Evolutionary conservation across 2,113 vertebrate species (phyloP), one percentile per base, ranked within the genome.

Genomic region (Takifugu bimaculatus): DNA sequence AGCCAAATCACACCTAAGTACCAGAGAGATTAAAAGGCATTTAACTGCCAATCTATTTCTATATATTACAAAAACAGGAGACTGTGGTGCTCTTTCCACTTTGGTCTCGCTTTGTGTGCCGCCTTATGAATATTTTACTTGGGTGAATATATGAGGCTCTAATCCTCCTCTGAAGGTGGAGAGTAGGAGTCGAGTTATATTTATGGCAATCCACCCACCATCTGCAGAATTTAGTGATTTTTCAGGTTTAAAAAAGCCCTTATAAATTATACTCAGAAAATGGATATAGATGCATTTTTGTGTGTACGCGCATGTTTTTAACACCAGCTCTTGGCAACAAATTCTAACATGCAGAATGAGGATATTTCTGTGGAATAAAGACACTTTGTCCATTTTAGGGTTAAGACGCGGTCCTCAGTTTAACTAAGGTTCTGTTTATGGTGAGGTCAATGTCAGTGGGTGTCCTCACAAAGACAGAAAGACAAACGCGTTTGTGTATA

Each of bases 131-230:
- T 35, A 49, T 77, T 75, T 49, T 65, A 50, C 55, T 50, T n/a
- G 28, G 54, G 68, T 63, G 32, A 79, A 75, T 67, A n/a, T 54
- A 47, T 52, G 64, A 65, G 6, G 29, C 53, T 68, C 55, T 25
- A 9, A 60, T 72, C 32, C 57, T 48, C 48, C 58, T 72, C 57
- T 50, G 74, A 72, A 74, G 43, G 68, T 54, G 65, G 60, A 44
- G 49, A 80, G 73, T 59, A 43, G 60, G 68, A 84, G 80, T 77
- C 51, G 39, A 20, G 53, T 56, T 79, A 70, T 81, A 84, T 81
- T 75, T 81, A 70, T 80, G 79, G 66, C 55, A 65, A 57, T 66
- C 58, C 74, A 35, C 71, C 83, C 69, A 79, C 80, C 49, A 68
- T 52, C 52, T 58, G 54, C 63, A 57, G 54, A 83, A 77, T 75